phyloP scores from a whole-genome alignment of 92 coral and sea anemone genomes.

The Micromussa lordhowensis region DNA sequence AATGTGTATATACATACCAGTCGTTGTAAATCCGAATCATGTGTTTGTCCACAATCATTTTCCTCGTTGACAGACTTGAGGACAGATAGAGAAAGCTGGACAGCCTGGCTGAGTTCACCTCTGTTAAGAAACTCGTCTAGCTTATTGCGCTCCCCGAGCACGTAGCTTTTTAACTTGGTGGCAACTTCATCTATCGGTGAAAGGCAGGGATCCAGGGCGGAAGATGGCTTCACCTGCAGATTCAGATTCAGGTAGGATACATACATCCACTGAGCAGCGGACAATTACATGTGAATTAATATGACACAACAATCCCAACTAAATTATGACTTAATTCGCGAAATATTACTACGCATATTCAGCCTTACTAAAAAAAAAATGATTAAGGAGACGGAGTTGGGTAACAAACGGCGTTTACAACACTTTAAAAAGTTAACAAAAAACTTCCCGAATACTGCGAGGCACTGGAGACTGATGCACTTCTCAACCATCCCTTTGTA shows the following conservation, averaged over 20 bases:
- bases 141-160: slow-evolving; percentile 4
- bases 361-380: no score
- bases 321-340: no score
- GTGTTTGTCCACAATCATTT: slow-evolving; percentile 17
- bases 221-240: slow-evolving; percentile 17
- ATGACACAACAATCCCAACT: no score
- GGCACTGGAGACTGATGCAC: no score
- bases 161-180: slow-evolving; percentile 6
- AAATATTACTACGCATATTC: no score
- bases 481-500: no score
- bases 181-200: slow-evolving; percentile 13
- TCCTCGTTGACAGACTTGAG: slow-evolving; percentile 16
- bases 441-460: no score
- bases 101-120: slow-evolving; percentile 39
- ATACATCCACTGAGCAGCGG: no score
- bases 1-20: background rate
- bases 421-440: no score
- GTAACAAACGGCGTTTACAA: no score
- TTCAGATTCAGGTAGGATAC: background rate
- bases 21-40: background rate
- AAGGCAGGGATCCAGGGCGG: slow-evolving; percentile 22
- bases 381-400: no score
- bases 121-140: slow-evolving; percentile 24
- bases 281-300: no score
- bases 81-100: slow-evolving; percentile 19